Conservation (phyloP, 2,113 vertebrate genomes). For the Myodes glareolus region DNA sequence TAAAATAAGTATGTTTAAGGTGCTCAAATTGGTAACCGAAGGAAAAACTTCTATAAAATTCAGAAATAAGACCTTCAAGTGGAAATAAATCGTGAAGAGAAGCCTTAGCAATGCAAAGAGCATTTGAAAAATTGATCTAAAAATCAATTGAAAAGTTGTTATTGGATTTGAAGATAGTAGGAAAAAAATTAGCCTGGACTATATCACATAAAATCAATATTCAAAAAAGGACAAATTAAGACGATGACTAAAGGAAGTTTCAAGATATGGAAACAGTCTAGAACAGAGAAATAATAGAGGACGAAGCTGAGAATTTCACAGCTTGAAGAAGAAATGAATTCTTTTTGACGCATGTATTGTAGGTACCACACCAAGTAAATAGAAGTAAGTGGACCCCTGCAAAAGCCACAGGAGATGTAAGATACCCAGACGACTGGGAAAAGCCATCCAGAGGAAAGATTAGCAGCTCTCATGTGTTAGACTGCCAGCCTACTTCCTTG, state of each 20-base stretch:
- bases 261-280: not conserved
- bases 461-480: not conserved
- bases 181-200: conserved; percentile 24
- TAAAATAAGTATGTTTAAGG: conserved; percentile 41
- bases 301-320: not conserved
- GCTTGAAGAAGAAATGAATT: not conserved
- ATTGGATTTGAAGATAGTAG: conserved; percentile 28
- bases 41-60: not conserved
- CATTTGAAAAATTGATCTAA: not conserved
- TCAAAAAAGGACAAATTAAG: not conserved
- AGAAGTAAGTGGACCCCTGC: not conserved
- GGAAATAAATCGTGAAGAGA: conserved; percentile 28
- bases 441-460: not conserved
- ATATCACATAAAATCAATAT: not conserved
- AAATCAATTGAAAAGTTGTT: not conserved
- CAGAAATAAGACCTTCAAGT: not conserved
- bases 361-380: not conserved
- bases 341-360: not conserved
- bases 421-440: not conserved
- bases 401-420: not conserved
- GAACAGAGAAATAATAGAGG: not conserved
- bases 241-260: not conserved
- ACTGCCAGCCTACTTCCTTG: not conserved
- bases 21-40: not conserved
- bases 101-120: conserved; percentile 12